Percentiles rank a stretch among this genome's conserved stretches.
Evolutionary conservation across 2,113 vertebrate species (phyloP).

Genomic region (Triplophysa siluroides): DNA sequence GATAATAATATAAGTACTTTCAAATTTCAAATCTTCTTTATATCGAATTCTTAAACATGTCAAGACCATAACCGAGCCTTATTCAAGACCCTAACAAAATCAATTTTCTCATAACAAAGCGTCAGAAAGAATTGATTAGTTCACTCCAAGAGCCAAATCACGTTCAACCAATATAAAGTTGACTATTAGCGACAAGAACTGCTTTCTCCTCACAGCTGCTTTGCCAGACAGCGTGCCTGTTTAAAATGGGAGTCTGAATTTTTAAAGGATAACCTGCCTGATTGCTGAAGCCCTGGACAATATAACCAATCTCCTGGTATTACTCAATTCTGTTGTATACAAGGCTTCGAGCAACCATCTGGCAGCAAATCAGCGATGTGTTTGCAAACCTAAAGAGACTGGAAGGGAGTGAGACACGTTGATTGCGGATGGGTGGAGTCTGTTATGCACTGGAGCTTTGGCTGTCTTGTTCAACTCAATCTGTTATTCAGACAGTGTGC

Average conservation of each 20-base stretch:
- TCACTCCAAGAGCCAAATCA: not conserved
- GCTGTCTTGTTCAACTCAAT: not conserved
- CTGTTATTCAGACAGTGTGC: not conserved
- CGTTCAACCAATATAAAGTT: not conserved
- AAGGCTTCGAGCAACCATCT: not conserved
- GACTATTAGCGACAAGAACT: not conserved
- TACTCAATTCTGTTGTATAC: not conserved
- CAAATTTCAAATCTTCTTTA: too few species aligned
- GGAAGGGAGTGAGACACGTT: not conserved
- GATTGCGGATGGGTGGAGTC: not conserved
- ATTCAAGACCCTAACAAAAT: not conserved
- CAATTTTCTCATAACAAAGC: not conserved
- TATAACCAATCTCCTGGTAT: not conserved
- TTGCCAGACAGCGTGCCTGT: constrained; percentile 7
- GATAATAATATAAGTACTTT: too few species aligned
- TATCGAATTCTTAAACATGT: too few species aligned
- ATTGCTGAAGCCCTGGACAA: not conserved
- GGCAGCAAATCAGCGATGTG: constrained; percentile 2
- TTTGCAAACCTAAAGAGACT: not conserved
- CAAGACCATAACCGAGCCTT: too few species aligned
- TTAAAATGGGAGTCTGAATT: not conserved
- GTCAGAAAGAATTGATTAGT: not conserved
- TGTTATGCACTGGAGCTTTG: not conserved
- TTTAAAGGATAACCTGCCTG: not conserved
- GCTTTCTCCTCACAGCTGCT: not conserved